Percentiles rank a stretch among this genome's conserved stretches.
These are phyloP conservation scores for Neodon shergylaensis DNA, from an alignment of 2,113 vertebrate genomes.

Conservation along the genomic window DNA sequence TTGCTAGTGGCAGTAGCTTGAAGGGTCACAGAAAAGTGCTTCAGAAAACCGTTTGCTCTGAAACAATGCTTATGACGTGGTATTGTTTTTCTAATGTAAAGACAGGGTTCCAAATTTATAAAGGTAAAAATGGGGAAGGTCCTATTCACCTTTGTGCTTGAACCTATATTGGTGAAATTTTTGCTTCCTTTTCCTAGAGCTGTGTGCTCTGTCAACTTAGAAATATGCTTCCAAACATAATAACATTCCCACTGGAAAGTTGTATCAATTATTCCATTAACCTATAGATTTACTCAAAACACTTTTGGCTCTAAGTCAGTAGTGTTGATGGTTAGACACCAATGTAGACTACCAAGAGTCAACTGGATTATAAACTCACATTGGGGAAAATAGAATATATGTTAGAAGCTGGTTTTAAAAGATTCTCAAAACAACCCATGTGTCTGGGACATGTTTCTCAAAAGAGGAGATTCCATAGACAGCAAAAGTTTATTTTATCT, in stretches of 20 bases:
- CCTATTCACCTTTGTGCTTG: background rate
- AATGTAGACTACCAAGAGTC: background rate
- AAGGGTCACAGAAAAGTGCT: background rate
- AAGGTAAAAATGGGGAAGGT: background rate
- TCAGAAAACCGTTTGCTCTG: background rate
- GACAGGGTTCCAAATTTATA: background rate
- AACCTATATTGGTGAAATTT: background rate
- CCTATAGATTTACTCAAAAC: background rate
- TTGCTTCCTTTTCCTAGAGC: background rate
- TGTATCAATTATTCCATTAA: background rate
- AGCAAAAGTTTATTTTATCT: background rate
- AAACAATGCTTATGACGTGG: background rate
- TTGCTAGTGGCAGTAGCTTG: background rate
- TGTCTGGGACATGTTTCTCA: background rate
- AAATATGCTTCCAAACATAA: background rate
- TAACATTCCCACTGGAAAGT: background rate
- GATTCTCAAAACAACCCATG: background rate
- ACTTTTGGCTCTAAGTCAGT: background rate
- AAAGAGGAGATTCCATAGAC: background rate
- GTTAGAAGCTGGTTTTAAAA: background rate
- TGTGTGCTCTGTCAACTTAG: background rate
- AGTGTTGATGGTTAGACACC: background rate
- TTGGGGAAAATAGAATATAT: background rate
- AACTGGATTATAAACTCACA: background rate
- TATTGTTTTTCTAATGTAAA: background rate